Evolutionary conservation across 2,113 vertebrate species (phyloP).

Genomic region (Poeciliopsis occidentalis): DNA sequence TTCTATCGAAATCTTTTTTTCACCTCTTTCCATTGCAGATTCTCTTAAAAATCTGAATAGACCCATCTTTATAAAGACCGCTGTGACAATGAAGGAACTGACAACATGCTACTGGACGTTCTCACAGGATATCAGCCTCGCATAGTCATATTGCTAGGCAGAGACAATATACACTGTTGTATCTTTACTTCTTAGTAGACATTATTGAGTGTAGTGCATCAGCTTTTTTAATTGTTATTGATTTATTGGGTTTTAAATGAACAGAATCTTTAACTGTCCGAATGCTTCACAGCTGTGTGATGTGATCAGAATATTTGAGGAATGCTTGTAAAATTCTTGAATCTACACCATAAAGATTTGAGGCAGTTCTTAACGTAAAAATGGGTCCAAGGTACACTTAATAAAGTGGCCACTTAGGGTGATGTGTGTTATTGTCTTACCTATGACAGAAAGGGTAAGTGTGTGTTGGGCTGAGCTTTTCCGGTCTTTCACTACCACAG

Average conservation of each 20-base stretch:
- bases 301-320: background rate
- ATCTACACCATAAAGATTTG: too few species aligned
- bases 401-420: background rate
- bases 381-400: too few species aligned
- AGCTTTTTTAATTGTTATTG: too few species aligned
- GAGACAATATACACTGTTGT: background rate
- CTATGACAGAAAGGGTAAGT: constrained; percentile 76
- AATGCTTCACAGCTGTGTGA: background rate
- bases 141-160: constrained; percentile 69
- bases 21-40: constrained; percentile 27
- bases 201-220: background rate
- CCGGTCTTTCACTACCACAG: constrained; percentile 71
- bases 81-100: constrained; percentile 56
- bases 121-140: constrained; percentile 70
- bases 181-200: background rate
- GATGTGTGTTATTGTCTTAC: constrained; percentile 53
- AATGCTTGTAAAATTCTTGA: background rate
- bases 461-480: constrained; percentile 75
- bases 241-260: background rate
- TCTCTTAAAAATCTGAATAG: constrained; percentile 31
- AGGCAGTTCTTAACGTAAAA: too few species aligned
- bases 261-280: background rate
- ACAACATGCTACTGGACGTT: constrained; percentile 52
- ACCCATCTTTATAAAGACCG: constrained; percentile 57
- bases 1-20: background rate